Evolutionary conservation across 2,113 vertebrate genomes (phyloP).

Genomic region (Dromaius novaehollandiae): DNA sequence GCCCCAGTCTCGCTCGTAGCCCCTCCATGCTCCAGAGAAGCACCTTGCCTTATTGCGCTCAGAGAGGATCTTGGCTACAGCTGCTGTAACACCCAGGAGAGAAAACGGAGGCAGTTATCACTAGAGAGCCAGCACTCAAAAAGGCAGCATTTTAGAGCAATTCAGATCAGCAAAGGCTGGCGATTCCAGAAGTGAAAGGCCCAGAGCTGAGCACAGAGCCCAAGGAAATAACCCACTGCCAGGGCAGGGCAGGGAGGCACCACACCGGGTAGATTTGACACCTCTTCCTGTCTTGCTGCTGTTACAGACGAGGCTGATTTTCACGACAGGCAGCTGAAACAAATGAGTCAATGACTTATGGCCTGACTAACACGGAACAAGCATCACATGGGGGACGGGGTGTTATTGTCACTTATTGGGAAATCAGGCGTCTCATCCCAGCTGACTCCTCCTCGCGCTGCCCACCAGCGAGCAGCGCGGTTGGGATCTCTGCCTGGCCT

Average conservation of each 20-base stretch:
- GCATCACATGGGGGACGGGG: background rate
- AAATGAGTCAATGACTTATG: constrained; percentile 37
- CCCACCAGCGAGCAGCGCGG: background rate
- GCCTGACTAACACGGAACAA: background rate
- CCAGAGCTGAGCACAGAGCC: background rate
- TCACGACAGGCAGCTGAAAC: background rate
- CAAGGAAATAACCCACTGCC: fast-evolving
- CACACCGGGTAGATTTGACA: background rate
- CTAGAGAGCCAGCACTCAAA: background rate
- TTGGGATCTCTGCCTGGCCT: background rate
- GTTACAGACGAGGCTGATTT: background rate
- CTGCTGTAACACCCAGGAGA: background rate
- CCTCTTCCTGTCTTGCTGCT: background rate
- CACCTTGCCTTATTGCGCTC: background rate
- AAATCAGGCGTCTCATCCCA: background rate
- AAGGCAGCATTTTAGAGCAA: background rate
- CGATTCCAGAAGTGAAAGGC: background rate
- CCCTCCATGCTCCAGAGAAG: background rate
- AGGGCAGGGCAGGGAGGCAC: background rate
- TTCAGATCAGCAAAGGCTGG: background rate
- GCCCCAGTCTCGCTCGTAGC: background rate
- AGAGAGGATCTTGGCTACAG: background rate
- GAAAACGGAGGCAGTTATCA: background rate
- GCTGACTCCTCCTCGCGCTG: background rate
- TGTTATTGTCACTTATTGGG: background rate